These are phyloP conservation scores for Amazona guildingii DNA, from an alignment of 2,113 vertebrate genomes.

Conservation along the genomic window DNA sequence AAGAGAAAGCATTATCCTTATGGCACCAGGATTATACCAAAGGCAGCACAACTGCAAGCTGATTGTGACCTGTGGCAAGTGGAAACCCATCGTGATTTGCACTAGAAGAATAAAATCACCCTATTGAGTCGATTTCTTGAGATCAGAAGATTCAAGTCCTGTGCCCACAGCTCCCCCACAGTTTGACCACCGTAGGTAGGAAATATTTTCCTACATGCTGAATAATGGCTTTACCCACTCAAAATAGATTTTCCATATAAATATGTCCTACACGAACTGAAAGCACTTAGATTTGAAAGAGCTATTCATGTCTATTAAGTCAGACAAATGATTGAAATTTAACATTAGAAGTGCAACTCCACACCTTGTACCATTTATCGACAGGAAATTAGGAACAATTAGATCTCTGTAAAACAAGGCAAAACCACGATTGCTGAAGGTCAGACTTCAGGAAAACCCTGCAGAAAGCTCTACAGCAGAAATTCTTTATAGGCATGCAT, in stretches of 20 bases:
- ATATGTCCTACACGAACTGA: slow-evolving; percentile 19
- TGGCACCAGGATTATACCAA: not conserved
- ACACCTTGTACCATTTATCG: slow-evolving; percentile 79
- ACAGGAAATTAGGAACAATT: slow-evolving; percentile 82
- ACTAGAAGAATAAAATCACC: not conserved
- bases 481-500: slow-evolving; percentile 35
- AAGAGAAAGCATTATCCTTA: not conserved
- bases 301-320: slow-evolving; percentile 65
- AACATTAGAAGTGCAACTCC: slow-evolving; percentile 61
- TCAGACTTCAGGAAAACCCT: slow-evolving; percentile 60
- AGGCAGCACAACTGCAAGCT: not conserved
- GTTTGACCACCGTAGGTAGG: not conserved
- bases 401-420: slow-evolving; percentile 75
- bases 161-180: not conserved
- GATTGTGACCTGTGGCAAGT: not conserved
- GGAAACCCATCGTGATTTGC: not conserved
- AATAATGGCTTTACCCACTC: slow-evolving; percentile 24
- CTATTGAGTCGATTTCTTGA: fast-evolving
- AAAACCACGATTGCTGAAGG: slow-evolving; percentile 46
- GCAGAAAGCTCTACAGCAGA: slow-evolving; percentile 40
- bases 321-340: slow-evolving; percentile 77
- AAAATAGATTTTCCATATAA: slow-evolving; percentile 42
- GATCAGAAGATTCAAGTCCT: slow-evolving; percentile 8
- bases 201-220: slow-evolving; percentile 16
- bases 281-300: slow-evolving; percentile 69